phyloP scores from a whole-genome alignment of 2,888 invertebrate species.

The Diarsia mendica region DNA sequence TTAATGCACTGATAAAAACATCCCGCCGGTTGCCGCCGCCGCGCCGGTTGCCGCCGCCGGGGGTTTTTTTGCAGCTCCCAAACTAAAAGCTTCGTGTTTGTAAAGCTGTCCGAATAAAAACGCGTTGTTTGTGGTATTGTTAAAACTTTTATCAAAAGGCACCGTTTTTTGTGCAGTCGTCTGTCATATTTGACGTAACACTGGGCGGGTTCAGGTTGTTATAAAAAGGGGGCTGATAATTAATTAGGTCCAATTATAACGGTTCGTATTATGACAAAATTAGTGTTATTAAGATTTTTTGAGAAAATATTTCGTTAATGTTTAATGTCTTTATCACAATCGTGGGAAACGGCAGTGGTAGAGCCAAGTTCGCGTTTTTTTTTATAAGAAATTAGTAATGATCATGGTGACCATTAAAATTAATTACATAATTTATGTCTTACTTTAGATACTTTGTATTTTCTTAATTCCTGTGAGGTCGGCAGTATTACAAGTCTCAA shows the following conservation, averaged over 20 bases:
- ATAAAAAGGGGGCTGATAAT: constrained; percentile 29
- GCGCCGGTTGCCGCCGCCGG: constrained; percentile 36
- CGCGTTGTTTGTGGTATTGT: constrained; percentile 42
- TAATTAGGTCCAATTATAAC: constrained; percentile 38
- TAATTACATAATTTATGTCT: constrained; percentile 42
- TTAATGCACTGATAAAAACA: constrained; percentile 64
- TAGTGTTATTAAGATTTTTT: constrained; percentile 21
- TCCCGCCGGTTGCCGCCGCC: constrained; percentile 38
- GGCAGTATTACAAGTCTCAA: background rate
- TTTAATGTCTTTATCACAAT: constrained; percentile 35
- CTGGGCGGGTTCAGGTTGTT: constrained; percentile 7
- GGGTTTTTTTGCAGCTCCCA: constrained; percentile 43
- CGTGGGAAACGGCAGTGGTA: constrained; percentile 8
- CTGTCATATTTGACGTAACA: constrained; percentile 20
- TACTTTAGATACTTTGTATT: constrained; percentile 9
- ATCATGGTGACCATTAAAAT: constrained; percentile 8
- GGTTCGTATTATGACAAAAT: constrained; percentile 32
- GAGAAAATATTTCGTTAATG: constrained; percentile 19
- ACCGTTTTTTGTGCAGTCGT: constrained; percentile 28
- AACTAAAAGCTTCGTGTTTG: constrained; percentile 60
- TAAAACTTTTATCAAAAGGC: constrained; percentile 47
- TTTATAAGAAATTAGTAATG: background rate
- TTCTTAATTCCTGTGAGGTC: constrained; percentile 18
- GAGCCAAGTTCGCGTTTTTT: constrained; percentile 6
- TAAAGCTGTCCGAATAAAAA: constrained; percentile 38